phyloP scores from a whole-genome alignment of 2,797 vertebrate genomes.

The Arnoldichthys spilopterus region DNA sequence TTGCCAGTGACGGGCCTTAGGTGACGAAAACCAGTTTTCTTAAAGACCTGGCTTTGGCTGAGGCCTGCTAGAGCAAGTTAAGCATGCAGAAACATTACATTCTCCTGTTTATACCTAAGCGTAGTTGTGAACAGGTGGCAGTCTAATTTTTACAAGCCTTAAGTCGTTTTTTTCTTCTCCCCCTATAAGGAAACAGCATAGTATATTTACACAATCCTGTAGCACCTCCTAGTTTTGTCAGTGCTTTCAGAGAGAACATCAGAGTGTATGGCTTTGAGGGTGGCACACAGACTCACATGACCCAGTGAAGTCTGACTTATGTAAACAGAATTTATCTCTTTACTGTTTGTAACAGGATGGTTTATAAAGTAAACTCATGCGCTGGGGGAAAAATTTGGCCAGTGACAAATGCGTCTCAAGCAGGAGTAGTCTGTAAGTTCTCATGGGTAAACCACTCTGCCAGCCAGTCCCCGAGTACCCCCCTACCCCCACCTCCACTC shows the following conservation, averaged over 20 bases:
- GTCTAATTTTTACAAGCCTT: conserved; percentile 40
- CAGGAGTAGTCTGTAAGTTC: conserved; percentile 58
- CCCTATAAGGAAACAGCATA: conserved; percentile 36
- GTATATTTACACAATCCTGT: conserved; percentile 25
- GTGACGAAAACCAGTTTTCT: conserved; percentile 52
- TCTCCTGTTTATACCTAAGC: conserved; percentile 26
- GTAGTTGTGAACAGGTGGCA: conserved; percentile 25
- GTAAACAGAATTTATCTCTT: conserved; percentile 39
- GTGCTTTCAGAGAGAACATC: conserved; percentile 19
- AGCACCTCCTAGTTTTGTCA: conserved; percentile 29
- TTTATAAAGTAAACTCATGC: conserved; percentile 63
- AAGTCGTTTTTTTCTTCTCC: not conserved
- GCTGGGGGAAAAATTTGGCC: conserved; percentile 2
- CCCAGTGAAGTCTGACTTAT: conserved; percentile 22
- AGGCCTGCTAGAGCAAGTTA: conserved; percentile 48
- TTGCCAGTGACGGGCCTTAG: conserved; percentile 39
- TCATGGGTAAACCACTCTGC: conserved; percentile 37
- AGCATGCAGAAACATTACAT: conserved; percentile 35
- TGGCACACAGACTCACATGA: conserved; percentile 21
- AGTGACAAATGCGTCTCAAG: conserved; percentile 51
- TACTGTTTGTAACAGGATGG: conserved; percentile 20
- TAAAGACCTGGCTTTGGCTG: not conserved
- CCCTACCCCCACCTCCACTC: not conserved
- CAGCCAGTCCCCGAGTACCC: not conserved
- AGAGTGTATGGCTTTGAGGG: conserved; percentile 17